Evolutionary conservation across 2,888 invertebrate species (phyloP).

Genomic region (Dryomyza anilis): DNA sequence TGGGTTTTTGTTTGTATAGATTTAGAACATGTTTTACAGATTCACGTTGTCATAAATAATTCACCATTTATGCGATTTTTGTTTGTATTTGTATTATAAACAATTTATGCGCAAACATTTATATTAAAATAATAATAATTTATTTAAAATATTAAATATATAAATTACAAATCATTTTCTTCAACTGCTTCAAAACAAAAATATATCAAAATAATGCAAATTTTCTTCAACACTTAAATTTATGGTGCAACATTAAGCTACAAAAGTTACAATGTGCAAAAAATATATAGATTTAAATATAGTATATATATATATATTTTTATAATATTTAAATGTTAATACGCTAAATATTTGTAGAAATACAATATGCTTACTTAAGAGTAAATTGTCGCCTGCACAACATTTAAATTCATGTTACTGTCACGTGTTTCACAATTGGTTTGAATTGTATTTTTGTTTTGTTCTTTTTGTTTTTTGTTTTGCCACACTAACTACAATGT

Average conservation of each 20-base stretch:
- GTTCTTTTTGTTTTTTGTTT: no score
- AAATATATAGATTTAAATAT: slow-evolving; percentile 4
- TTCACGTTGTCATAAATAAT: no score
- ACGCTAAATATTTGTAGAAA: neutral
- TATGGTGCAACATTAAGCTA: slow-evolving; percentile 20
- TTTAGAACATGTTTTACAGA: slow-evolving; percentile 7
- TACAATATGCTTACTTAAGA: slow-evolving; percentile 8
- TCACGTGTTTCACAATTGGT: slow-evolving; percentile 12
- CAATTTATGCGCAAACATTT: no score
- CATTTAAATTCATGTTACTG: slow-evolving; percentile 21
- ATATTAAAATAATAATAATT: no score
- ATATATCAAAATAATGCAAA: neutral
- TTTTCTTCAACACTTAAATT: slow-evolving; percentile 5
- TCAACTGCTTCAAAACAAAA: slow-evolving; percentile 3
- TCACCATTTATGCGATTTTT: no score
- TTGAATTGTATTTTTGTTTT: neutral
- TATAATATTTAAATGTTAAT: neutral
- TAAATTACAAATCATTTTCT: neutral
- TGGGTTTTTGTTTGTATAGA: neutral
- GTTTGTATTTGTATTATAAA: no score
- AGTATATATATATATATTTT: neutral
- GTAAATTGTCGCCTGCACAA: slow-evolving; percentile 17
- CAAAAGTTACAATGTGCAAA: slow-evolving; percentile 22
- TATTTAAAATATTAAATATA: neutral
- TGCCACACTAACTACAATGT: slow-evolving; percentile 14